phyloP scores from a whole-genome alignment of 1,140 invertebrate species.

The Pogonognathellus flavescens region DNA sequence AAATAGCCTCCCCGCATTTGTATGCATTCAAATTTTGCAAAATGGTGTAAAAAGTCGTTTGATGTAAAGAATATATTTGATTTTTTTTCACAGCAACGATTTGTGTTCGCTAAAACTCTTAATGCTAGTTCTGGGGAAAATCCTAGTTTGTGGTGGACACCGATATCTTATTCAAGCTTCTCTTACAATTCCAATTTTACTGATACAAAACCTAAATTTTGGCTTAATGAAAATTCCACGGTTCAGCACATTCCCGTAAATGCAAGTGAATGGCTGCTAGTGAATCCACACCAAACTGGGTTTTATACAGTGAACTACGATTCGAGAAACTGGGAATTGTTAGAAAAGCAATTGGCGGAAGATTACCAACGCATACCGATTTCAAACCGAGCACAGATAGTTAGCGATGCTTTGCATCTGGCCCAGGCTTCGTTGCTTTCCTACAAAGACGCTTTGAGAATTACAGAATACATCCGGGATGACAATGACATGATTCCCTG shows the following conservation, averaged over 20 bases:
- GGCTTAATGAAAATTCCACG: background rate
- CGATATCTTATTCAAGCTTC: constrained; percentile 82
- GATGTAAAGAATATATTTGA: too few relatives aligned
- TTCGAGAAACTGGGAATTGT: constrained; percentile 80
- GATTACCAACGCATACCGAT: constrained; percentile 76
- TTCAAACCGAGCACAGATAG: constrained; percentile 87
- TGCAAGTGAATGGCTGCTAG: constrained; percentile 80
- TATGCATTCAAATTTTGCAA: too few relatives aligned
- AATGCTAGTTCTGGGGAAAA: constrained; percentile 55
- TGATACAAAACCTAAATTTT: constrained; percentile 71
- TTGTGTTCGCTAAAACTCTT: constrained; percentile 32
- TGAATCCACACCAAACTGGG: constrained; percentile 84
- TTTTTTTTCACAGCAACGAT: constrained; percentile 5
- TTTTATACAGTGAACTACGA: constrained; percentile 90
- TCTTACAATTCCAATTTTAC: constrained; percentile 75
- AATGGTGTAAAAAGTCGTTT: too few relatives aligned
- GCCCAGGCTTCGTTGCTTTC: constrained; percentile 78
- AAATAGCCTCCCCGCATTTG: too few relatives aligned
- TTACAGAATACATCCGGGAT: constrained; percentile 80
- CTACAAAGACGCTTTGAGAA: constrained; percentile 81
- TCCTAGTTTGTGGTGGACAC: constrained; percentile 82
- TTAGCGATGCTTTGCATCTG: constrained; percentile 89
- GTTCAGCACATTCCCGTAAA: background rate
- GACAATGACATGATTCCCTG: constrained; percentile 85
- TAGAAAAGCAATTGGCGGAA: constrained; percentile 78